Conservation (phyloP, 1,140 invertebrate species). For the Drosophila persimilis region DNA sequence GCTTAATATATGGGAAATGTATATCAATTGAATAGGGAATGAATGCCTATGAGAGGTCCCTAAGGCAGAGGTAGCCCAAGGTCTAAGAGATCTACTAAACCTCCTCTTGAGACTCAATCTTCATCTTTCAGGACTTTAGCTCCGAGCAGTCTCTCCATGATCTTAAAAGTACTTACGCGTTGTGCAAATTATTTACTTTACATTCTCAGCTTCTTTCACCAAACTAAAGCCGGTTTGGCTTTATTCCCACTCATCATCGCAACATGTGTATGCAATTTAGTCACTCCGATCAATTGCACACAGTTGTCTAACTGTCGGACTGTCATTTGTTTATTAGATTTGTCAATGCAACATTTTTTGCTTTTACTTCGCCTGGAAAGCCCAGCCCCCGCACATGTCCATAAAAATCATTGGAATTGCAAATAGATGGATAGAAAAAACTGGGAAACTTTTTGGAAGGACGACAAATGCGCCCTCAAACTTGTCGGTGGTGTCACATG, state of each 20-base stretch:
- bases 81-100: no score
- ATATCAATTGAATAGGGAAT: not conserved
- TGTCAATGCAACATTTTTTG: slow-evolving; percentile 74
- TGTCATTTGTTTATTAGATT: slow-evolving; percentile 75
- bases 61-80: no score
- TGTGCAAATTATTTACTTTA: not conserved
- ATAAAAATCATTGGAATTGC: slow-evolving; percentile 77
- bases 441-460: slow-evolving; percentile 37
- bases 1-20: not conserved
- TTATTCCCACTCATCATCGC: not conserved
- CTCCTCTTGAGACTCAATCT: no score
- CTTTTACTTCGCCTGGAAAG: slow-evolving; percentile 1
- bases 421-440: slow-evolving; percentile 58
- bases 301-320: slow-evolving; percentile 32
- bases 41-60: no score
- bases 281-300: slow-evolving; percentile 43
- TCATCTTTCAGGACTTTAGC: no score
- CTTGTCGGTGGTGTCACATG: slow-evolving; percentile 66
- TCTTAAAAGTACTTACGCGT: no score
- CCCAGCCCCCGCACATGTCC: slow-evolving; percentile 20
- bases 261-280: slow-evolving; percentile 33
- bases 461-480: slow-evolving; percentile 64
- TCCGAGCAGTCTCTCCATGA: no score
- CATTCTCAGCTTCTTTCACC: not conserved
- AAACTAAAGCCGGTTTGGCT: no score